These are phyloP conservation scores for Tauraco hartlaubi DNA, from an alignment of 2,797 vertebrate species.

Conservation along the genomic window DNA sequence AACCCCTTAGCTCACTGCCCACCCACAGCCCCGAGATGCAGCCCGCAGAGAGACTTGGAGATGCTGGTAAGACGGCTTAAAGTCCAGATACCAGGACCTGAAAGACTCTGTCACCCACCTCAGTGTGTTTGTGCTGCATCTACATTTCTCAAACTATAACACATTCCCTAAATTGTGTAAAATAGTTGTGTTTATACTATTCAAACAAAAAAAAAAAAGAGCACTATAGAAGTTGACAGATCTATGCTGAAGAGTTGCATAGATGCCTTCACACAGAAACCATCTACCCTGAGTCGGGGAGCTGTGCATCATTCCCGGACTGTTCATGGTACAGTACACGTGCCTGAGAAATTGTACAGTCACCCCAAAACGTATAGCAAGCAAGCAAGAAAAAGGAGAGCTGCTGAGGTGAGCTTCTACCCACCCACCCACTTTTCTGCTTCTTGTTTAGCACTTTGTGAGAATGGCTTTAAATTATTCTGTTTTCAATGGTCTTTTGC, in stretches of 20 bases:
- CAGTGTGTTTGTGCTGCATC: not conserved
- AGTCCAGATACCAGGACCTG: not conserved
- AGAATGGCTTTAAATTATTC: not conserved
- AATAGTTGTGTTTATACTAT: not conserved
- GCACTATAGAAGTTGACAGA: not conserved
- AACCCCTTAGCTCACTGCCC: not conserved
- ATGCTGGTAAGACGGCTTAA: not conserved
- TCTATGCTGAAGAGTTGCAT: not conserved
- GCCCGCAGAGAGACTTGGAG: not conserved
- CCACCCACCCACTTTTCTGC: not conserved
- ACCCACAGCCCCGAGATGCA: not conserved
- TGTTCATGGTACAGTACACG: accelerated
- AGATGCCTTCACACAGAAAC: not conserved
- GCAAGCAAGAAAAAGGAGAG: not conserved
- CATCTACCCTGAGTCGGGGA: not conserved
- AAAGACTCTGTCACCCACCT: not conserved
- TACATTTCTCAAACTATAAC: not conserved
- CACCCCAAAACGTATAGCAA: not conserved
- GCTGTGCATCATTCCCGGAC: not conserved
- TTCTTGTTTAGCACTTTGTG: not conserved
- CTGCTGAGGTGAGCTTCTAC: not conserved
- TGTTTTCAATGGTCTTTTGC: not conserved
- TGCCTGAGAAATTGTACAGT: not conserved
- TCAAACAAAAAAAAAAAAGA: too few relatives aligned
- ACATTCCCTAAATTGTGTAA: not conserved